Evolutionary conservation across 1,140 invertebrate genomes (phyloP), one percentile per base, ranked within the genome.

Genomic region (Parapsyche elsis): DNA sequence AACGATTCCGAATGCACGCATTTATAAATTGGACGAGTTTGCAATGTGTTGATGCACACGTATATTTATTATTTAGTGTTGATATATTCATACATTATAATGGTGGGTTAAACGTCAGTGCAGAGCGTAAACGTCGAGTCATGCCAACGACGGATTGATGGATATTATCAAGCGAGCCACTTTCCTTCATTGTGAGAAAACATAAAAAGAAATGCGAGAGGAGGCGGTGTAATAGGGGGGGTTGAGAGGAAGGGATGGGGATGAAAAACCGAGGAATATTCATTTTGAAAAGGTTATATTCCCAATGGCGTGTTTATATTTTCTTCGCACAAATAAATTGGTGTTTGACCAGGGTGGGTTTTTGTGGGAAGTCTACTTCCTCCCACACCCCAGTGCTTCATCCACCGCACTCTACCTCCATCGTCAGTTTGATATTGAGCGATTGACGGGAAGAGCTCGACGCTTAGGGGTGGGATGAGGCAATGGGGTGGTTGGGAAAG

Each of bases 281-380:
- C 67, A 45, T 23, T 73, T 73, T 46, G 73, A 30, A 57, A 75
- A 75, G 19, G 73, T 57, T 57, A 53, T 49, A 75, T 49, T 57
- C 73, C 49, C 73, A 30, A 75, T 30, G 73, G 49, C 46, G 46
- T 74, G 71, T 74, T 74, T 74, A 75, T 75, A 75, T 75, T 75
- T 75, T 26, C 49, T n/a, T 57, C 46, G 73, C 45, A 57, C 73
- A 75, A 75, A 75, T 75, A 75, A 57, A 75, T 75, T 75, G 73
- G 49, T 75, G 73, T 75, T 75, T 75, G 73, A 75, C 73, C 73
- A 49, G 30, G 16, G 30, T 38, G 30, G 30, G 30, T 38, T 38
- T n/a, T 38, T 38, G 30, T 38, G 30, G 30, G 30, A 38, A 38
- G 30, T 38, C 30, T 38, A 38, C 30, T 38, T 7, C 7, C 30